phyloP scores from a whole-genome alignment of 2,113 vertebrate genomes.

The Alaudala cheleensis region DNA sequence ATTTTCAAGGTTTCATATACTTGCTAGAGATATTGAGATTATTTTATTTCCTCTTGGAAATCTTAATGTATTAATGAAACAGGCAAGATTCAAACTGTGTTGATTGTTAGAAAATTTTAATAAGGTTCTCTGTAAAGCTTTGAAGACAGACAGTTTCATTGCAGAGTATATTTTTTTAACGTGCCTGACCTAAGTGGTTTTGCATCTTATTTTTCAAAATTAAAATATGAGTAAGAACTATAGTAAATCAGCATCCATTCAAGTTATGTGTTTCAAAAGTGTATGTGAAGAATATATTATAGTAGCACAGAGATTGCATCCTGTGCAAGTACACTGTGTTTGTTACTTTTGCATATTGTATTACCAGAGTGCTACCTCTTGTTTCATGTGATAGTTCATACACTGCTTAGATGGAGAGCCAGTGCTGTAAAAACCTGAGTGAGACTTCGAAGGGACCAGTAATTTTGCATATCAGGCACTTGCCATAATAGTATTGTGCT shows the following conservation, averaged over 20 bases:
- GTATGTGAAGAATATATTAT: neutral
- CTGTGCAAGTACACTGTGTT: neutral
- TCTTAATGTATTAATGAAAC: neutral
- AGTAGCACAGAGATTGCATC: neutral
- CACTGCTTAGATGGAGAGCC: neutral
- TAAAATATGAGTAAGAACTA: neutral
- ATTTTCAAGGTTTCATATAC: neutral
- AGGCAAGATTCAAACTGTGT: neutral
- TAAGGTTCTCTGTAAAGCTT: neutral
- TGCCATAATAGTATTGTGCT: neutral
- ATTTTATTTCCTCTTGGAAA: neutral
- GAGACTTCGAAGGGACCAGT: neutral
- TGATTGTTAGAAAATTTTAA: neutral
- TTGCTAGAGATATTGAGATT: neutral
- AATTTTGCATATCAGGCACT: neutral
- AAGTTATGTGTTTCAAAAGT: neutral
- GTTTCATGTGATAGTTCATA: neutral
- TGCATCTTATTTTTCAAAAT: neutral
- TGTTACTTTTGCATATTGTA: neutral
- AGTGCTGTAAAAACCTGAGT: neutral
- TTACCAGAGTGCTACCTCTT: neutral
- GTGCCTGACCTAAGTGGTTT: neutral
- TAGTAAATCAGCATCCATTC: neutral
- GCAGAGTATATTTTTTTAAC: neutral
- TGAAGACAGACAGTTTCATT: neutral